Conservation (phyloP, 1,140 invertebrate genomes). For the Eurosta solidaginis region DNA sequence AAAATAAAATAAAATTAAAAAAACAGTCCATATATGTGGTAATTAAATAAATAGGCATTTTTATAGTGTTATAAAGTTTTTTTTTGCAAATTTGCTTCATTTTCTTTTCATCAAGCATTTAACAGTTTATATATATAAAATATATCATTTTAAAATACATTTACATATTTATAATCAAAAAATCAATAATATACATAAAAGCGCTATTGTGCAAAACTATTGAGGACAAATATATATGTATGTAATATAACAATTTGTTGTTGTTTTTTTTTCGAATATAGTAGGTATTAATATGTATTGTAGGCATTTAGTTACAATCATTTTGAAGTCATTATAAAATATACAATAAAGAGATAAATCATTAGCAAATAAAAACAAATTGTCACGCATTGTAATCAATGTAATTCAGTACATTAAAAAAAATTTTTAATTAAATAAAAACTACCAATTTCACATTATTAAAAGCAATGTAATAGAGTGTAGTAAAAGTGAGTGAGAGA, state of each 20-base stretch:
- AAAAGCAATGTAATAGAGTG: too few species aligned
- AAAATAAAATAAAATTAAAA: neutral
- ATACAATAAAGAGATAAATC: neutral
- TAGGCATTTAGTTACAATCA: constrained; percentile 3
- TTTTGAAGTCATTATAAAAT: neutral
- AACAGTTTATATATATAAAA: constrained; percentile 26
- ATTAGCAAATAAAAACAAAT: constrained; percentile 6
- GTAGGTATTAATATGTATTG: too few species aligned
- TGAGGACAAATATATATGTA: too few species aligned
- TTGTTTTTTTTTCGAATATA: too few species aligned
- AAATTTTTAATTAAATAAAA: neutral
- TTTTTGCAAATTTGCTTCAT: too few species aligned
- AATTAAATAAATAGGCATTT: constrained; percentile 11
- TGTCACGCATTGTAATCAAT: neutral
- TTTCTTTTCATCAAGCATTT: too few species aligned
- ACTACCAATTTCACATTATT: neutral
- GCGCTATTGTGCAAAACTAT: neutral
- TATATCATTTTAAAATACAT: constrained; percentile 20
- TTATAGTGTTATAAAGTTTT: neutral
- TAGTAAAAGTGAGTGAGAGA: neutral
- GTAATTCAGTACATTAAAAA: neutral
- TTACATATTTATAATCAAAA: constrained; percentile 23
- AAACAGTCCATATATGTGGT: neutral
- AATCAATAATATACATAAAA: too few species aligned
- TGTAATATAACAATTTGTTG: constrained; percentile 9